Conservation (phyloP, 1,140 invertebrate species). For the Tachypleus tridentatus region DNA sequence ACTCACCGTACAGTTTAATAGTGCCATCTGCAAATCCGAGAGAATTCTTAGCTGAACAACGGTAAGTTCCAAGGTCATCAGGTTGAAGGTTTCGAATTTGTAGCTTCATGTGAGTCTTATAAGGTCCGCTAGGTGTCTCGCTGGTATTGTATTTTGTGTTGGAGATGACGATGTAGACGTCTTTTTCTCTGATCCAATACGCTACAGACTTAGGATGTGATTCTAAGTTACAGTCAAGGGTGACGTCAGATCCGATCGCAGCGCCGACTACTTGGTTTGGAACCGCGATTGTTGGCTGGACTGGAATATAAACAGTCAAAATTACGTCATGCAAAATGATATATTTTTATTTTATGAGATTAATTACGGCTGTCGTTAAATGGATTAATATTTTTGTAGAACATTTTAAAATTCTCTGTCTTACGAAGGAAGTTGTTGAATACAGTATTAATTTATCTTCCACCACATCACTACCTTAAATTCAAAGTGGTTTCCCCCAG, state of each 20-base stretch:
- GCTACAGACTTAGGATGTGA: slow-evolving; percentile 25
- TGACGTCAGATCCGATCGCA: slow-evolving; percentile 32
- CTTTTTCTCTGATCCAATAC: slow-evolving; percentile 37
- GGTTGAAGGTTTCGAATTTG: slow-evolving; percentile 20
- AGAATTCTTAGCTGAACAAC: slow-evolving; percentile 84
- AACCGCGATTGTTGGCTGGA: slow-evolving; percentile 38
- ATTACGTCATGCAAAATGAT: too few species aligned
- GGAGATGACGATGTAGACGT: slow-evolving; percentile 19
- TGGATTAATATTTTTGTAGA: too few species aligned
- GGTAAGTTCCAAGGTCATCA: slow-evolving; percentile 69
- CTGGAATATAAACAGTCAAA: slow-evolving; percentile 26
- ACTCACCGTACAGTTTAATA: slow-evolving; percentile 79
- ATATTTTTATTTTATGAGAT: too few species aligned
- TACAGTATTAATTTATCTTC: too few species aligned
- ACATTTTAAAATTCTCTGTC: too few species aligned
- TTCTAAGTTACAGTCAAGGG: slow-evolving; percentile 36
- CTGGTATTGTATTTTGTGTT: slow-evolving; percentile 23
- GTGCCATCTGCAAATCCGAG: slow-evolving; percentile 82
- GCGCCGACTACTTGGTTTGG: slow-evolving; percentile 40
- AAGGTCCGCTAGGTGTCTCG: slow-evolving; percentile 26
- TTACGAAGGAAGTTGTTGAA: too few species aligned
- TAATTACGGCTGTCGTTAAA: too few species aligned
- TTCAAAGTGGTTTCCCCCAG: too few species aligned
- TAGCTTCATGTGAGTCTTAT: slow-evolving; percentile 26
- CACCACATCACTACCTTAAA: too few species aligned